Evolutionary conservation across 1,140 invertebrate genomes (phyloP), one percentile per base, ranked within the genome.

Genomic region (Matsumurasca onukii): DNA sequence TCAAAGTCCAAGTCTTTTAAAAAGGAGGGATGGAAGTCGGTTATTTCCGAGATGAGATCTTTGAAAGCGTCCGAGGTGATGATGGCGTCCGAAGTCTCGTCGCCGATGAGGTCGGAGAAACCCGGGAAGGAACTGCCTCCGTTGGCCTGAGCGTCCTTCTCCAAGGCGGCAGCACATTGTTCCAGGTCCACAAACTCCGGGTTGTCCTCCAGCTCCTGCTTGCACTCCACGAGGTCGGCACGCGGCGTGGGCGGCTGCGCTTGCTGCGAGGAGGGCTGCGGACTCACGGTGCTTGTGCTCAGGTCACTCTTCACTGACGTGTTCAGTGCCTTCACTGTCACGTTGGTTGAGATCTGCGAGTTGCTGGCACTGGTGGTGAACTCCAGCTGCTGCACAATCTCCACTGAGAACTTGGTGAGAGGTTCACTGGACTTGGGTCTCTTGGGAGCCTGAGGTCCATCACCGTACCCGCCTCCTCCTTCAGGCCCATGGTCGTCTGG

Each of bases 321-420:
- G 75, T 93, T 93, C 65, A 93, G 82, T 0, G 93, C 90, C 76
- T 94, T 95, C 34, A 95, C 92, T 5, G 92, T 94, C n/a, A 95
- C 92, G 80, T 94, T 95, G 51, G 93, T 94, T 30, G 92, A 93
- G 63, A 94, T 94, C 77, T 93, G 92, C 74, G 94, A 92, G 31
- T 75, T 74, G 76, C 90, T 90, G 29, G 90, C 86, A 45, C 88
- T 88, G 3, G 90, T 91, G 27, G 91, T 93, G 75, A 95, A 95
- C 74, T 93, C 91, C 15, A 93, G 77, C 76, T 95, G 92, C 75
- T 95, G 93, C 0, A 93, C 92, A 66, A 95, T 95, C 80, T 95
- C 92, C 20, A 95, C 92, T 0, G 91, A 92, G 79, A 95, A 92
- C 76, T 92, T 92, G 49, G 89, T 91, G 66, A 91, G 82, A 66